A percentile compares a stretch with the other conserved stretches of the same genome.
Conservation (phyloP, 2,888 invertebrate genomes). For the Atrina japonica region DNA sequence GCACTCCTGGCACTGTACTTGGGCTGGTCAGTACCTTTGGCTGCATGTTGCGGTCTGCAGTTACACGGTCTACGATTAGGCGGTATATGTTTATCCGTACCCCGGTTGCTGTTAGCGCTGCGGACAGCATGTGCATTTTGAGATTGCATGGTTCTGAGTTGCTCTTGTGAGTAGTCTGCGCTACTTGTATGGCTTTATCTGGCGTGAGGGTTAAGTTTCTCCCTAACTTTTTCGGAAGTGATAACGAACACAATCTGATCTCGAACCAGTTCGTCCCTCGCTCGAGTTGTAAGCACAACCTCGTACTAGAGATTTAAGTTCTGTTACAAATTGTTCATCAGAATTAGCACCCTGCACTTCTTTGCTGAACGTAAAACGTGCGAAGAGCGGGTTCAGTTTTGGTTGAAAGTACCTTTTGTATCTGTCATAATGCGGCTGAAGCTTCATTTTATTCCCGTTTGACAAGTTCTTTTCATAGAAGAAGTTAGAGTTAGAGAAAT, state of each 20-base stretch:
- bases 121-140: constrained; percentile 1
- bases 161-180: constrained; percentile 26
- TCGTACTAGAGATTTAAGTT: not conserved
- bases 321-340: constrained; percentile 28
- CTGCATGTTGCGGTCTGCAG: too few species aligned
- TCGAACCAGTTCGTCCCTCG: constrained; percentile 33
- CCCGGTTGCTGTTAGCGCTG: too few species aligned
- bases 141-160: constrained; percentile 14
- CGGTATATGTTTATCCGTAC: too few species aligned
- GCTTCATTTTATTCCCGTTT: constrained; percentile 13
- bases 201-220: constrained; percentile 25
- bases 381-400: constrained; percentile 38
- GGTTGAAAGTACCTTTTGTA: constrained; percentile 30
- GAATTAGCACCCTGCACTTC: constrained; percentile 16
- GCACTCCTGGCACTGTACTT: too few species aligned
- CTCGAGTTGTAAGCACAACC: constrained; percentile 22
- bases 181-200: constrained; percentile 34
- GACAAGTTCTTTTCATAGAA: too few species aligned
- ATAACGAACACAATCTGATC: constrained; percentile 35
- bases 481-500: too few species aligned
- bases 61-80: too few species aligned
- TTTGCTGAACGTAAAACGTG: constrained; percentile 32
- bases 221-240: constrained; percentile 25
- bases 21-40: too few species aligned
- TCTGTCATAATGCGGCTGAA: constrained; percentile 14